Percentiles rank a stretch among this genome's conserved stretches.
phyloP scores from a whole-genome alignment of 1,140 invertebrate genomes.

The Leptonema lineaticorne region DNA sequence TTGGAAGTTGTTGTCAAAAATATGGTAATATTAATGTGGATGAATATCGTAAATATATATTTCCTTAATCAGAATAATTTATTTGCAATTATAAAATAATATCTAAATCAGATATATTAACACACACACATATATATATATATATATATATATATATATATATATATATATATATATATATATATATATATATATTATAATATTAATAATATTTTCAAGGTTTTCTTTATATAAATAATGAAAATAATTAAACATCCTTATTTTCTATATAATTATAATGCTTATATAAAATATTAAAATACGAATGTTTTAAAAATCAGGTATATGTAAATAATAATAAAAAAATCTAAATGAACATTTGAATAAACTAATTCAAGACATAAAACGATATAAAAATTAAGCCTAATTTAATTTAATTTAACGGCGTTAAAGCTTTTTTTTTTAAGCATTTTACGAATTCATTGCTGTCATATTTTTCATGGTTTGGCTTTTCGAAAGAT shows the following conservation, averaged over 20 bases:
- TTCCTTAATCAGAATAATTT: too few species aligned
- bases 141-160: background rate
- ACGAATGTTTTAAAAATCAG: too few species aligned
- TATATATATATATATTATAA: background rate
- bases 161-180: background rate
- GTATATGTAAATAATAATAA: background rate
- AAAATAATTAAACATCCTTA: background rate
- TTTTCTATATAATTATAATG: background rate
- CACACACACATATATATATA: too few species aligned
- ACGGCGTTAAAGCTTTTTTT: background rate
- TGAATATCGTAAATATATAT: too few species aligned
- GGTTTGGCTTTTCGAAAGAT: background rate
- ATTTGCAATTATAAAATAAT: too few species aligned
- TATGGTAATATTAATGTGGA: too few species aligned
- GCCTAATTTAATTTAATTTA: background rate
- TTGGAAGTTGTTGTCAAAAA: too few species aligned
- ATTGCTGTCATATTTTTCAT: background rate
- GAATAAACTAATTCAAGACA: background rate
- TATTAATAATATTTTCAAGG: too few species aligned
- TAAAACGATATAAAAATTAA: background rate
- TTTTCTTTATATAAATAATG: too few species aligned
- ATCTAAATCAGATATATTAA: too few species aligned
- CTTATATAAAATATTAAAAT: too few species aligned
- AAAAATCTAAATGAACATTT: background rate
- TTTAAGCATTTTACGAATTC: too few species aligned